Evolutionary conservation across 1,140 invertebrate species (phyloP).

Genomic region (Doryteuthis pealeii): DNA sequence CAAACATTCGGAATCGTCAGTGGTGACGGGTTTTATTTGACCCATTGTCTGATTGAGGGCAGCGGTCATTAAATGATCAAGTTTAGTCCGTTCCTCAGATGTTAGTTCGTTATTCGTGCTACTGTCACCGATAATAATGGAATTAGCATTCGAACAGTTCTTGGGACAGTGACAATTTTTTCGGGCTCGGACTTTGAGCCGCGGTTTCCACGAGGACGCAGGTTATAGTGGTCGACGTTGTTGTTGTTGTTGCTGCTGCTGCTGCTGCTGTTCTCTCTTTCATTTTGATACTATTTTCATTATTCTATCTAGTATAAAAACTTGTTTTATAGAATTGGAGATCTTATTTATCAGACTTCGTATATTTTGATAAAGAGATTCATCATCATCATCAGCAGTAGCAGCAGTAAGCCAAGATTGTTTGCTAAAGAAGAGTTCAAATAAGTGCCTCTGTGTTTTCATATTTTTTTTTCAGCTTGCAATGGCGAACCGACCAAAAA

Average conservation of each 20-base stretch:
- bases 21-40: no score
- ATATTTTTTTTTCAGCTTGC: not conserved
- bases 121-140: not conserved
- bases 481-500: slow-evolving; percentile 22
- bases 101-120: not conserved
- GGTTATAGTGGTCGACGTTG: not conserved
- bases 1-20: not conserved
- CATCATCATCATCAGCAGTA: no score
- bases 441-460: no score
- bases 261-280: no score
- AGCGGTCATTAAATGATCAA: not conserved
- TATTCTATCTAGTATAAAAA: no score
- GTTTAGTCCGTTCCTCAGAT: not conserved
- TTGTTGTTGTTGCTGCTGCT: no score
- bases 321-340: no score
- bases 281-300: no score
- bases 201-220: not conserved
- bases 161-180: not conserved
- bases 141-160: not conserved
- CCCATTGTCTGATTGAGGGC: not conserved
- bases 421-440: no score
- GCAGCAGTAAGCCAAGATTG: no score
- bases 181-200: not conserved
- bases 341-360: no score
- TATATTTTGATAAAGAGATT: no score